Percentiles rank a stretch among this genome's conserved stretches.
Conservation (phyloP, 2,797 vertebrate species). For the Clarias laeviceps region DNA sequence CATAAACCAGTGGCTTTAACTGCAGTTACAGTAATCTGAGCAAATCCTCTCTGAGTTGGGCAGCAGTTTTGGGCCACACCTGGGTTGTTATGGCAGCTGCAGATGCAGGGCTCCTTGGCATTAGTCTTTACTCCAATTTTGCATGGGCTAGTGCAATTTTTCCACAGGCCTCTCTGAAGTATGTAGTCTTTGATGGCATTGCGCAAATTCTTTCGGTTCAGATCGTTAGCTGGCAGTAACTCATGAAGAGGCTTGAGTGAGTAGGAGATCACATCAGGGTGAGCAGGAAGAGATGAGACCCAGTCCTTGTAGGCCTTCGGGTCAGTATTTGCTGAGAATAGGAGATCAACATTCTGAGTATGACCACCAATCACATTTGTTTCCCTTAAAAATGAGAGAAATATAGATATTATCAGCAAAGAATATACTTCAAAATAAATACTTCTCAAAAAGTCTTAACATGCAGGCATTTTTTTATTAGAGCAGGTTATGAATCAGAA, state of each 20-base stretch:
- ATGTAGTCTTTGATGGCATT: too few relatives aligned
- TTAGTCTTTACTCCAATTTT: slow-evolving; percentile 62
- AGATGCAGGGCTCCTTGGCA: slow-evolving; percentile 68
- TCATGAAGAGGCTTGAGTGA: slow-evolving; percentile 76
- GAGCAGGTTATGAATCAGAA: too few relatives aligned
- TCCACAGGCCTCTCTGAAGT: too few relatives aligned
- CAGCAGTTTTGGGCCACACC: slow-evolving; percentile 75
- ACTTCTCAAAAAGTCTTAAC: too few relatives aligned
- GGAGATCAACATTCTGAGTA: slow-evolving; percentile 68
- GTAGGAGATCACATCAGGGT: slow-evolving; percentile 77
- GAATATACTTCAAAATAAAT: too few relatives aligned
- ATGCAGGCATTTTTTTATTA: too few relatives aligned
- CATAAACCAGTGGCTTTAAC: slow-evolving; percentile 64
- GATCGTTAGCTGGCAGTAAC: slow-evolving; percentile 58
- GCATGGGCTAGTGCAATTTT: slow-evolving; percentile 58
- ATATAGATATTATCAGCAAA: slow-evolving; percentile 32
- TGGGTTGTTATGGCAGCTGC: slow-evolving; percentile 65
- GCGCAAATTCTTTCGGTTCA: too few relatives aligned
- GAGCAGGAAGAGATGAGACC: slow-evolving; percentile 67
- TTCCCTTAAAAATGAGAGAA: slow-evolving; percentile 53
- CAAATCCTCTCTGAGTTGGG: slow-evolving; percentile 72
- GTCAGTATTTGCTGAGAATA: slow-evolving; percentile 73
- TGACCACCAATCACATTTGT: slow-evolving; percentile 73
- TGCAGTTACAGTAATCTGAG: slow-evolving; percentile 69
- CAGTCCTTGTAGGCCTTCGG: slow-evolving; percentile 76